Base-by-base conservation (phyloP, 2,888 invertebrate genomes). In the Cephus pygmeus region DNA sequence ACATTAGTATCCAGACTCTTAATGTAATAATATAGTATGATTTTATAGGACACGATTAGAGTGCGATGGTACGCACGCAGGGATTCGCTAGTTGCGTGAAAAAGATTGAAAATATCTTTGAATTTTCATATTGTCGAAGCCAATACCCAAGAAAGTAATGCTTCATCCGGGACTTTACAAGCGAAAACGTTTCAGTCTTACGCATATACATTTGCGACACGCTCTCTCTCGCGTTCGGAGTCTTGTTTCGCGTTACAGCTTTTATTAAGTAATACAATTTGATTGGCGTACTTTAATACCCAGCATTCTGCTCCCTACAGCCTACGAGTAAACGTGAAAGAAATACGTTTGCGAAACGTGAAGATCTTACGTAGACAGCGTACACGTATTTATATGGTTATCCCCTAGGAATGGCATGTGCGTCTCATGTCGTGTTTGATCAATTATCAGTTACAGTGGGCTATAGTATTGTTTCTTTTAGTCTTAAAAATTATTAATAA, bases 321-420 rank as follows among this genome's bases (percentile, higher is more conserved):
- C 56, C 56, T 56, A 56, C 23, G 23, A 56, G 56, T 6, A 56
- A 56, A 56, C 56, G 23, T 23, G 56, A 56, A 23, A 2, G 23
- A 23, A 23, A 56, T 56, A 56, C 56, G 56, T 15, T 33, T 73
- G 84, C 83, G 84, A 86, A 86, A 86, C 85, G 83, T 83, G 81
- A 86, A 84, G 81, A 87, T 89, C 86, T 85, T 83, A 82, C 85
- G 86, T 83, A 88, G 86, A 89, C 87, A 88, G 86, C 83, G 80
- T 83, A 82, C 77, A 31, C 69, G 80, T 81, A 81, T 71, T 78
- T 56, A 81, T 77, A 84, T 79, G 81, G 85, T 86, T 87, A 87
- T 81, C 83, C 80, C 75, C 84, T 85, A 87, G 81, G 76, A 87
- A 85, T 87, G 86, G 85, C 85, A 81, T 85, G 86, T 83, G 83